These are phyloP conservation scores for Theonella swinhoei DNA, from an alignment of 37 sponge, comb jelly and placozoan species.

Conservation along the genomic window DNA sequence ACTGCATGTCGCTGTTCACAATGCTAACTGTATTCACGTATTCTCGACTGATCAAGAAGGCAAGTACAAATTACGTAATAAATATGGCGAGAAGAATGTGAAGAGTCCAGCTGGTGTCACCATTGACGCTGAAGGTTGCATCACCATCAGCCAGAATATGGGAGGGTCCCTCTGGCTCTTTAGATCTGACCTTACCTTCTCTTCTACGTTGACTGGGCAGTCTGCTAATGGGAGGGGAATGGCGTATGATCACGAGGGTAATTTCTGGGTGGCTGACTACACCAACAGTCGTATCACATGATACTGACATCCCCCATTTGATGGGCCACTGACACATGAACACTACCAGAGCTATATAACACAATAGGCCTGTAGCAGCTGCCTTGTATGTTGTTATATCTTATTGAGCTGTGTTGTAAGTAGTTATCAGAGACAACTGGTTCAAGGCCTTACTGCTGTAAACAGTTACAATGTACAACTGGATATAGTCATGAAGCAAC, in stretches of 20 bases:
- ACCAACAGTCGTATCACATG: background rate
- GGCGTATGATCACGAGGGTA: background rate
- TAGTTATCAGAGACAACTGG: too few species aligned
- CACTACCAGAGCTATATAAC: too few species aligned
- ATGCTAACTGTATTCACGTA: constrained; percentile 5
- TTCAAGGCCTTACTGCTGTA: too few species aligned
- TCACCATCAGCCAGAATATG: constrained; percentile 7
- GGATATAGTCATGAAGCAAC: too few species aligned
- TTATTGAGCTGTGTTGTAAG: too few species aligned
- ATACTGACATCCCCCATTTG: too few species aligned
- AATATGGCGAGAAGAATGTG: constrained; percentile 30
- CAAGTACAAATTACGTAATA: background rate
- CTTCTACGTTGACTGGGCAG: background rate
- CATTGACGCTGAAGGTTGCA: constrained; percentile 47
- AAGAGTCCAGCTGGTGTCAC: constrained; percentile 39
- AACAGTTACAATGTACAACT: too few species aligned
- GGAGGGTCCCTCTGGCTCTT: background rate
- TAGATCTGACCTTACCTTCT: background rate
- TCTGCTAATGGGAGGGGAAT: background rate
- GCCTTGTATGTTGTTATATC: too few species aligned
- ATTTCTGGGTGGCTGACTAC: constrained; percentile 9
- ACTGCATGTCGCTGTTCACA: constrained; percentile 35
- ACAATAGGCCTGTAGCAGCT: too few species aligned
- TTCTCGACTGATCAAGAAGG: constrained; percentile 43
- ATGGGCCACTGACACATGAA: too few species aligned